A percentile compares a stretch with the other conserved stretches of the same genome.
Conservation (phyloP, 2,797 vertebrate species). For the Antrozous pallidus region DNA sequence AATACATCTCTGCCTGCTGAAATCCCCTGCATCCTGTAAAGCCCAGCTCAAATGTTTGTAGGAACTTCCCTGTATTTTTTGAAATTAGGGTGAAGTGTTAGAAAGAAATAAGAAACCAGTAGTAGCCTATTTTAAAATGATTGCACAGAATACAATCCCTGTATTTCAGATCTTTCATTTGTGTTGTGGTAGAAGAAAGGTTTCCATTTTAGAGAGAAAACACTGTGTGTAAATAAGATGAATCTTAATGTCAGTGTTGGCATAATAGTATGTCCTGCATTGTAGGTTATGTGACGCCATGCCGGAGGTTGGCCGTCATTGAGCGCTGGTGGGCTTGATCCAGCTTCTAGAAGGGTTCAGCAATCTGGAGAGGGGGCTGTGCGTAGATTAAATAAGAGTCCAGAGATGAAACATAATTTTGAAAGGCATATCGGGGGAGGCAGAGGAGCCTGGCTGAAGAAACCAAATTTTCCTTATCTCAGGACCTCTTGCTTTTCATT, state of each 20-base stretch:
- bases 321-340: not conserved
- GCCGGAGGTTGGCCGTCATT: not conserved
- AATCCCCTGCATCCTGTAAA: not conserved
- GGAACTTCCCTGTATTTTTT: not conserved
- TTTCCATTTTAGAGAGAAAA: not conserved
- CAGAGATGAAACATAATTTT: too few species aligned
- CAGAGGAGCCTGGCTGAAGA: too few species aligned
- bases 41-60: not conserved
- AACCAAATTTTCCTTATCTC: too few species aligned
- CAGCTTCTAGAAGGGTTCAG: too few species aligned
- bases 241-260: not conserved
- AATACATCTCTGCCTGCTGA: not conserved
- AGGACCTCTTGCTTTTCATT: too few species aligned
- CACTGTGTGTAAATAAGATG: not conserved
- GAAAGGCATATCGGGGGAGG: too few species aligned
- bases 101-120: not conserved
- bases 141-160: not conserved
- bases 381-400: too few species aligned
- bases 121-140: not conserved
- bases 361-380: too few species aligned
- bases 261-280: too few species aligned
- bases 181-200: not conserved
- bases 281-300: too few species aligned
- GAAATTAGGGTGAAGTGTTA: not conserved
- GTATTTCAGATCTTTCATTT: not conserved